Base-by-base conservation (phyloP, 2,797 vertebrate genomes). In the Sparus aurata region DNA sequence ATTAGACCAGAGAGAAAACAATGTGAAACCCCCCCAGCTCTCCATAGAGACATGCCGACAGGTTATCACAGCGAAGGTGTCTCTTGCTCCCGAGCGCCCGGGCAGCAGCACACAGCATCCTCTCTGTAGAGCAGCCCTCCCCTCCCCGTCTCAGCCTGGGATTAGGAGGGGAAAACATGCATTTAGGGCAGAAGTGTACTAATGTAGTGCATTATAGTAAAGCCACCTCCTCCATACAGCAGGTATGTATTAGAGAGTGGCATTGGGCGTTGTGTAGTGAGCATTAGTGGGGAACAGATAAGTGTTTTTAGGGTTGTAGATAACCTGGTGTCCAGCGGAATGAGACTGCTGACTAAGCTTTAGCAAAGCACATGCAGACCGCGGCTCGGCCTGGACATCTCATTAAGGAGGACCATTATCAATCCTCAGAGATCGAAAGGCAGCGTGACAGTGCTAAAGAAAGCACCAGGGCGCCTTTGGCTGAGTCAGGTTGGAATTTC, bases 1-100 rank as follows among this genome's bases (percentile, higher is more conserved):
- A 93, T 94, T 94, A 94, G 91, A 94, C 90, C 85, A 85, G 89
- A 89, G 90, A 92, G 93, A 92, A 93, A 94, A 93, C 91, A 94
- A 92, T 88, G 92, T 83, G 89, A 90, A 90, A 92, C 85, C 83
- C 85, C 85, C 77, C 76, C 41, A 18, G 67, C 78, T 89, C 85
- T 92, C 93, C 89, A 55, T 68, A 65, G 92, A 92, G 94, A 90
- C 87, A 60, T 61, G 77, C 83, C 72, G 89, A 93, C 94, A 93
- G 93, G 94, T 94, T 94, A 94, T 94, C 92, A 92, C 90, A 91
- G 87, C 80, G 89, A 91, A 91, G 93, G 92, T 90, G 92, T 91
- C 91, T 92, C 81, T 79, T 75, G 82, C 86, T 87, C 86, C 87
- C 13, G 61, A 91, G 87, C 82, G 66, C 66, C 27, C 13, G 75